These are phyloP conservation scores for Actinernus sp. DNA, from an alignment of 92 coral and sea anemone species.

Conservation along the genomic window DNA sequence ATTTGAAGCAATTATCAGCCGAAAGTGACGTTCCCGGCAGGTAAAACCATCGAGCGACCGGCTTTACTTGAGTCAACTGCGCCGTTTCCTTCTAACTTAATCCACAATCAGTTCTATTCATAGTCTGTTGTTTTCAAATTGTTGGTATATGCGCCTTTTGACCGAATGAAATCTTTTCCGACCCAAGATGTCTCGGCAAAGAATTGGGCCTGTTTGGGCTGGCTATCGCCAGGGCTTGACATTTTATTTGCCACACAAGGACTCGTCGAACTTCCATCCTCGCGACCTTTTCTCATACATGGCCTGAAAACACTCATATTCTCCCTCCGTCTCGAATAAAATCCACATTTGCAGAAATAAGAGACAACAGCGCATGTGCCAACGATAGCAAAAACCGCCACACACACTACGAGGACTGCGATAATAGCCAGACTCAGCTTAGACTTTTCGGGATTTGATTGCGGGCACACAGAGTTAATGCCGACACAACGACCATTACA, in stretches of 20 bases:
- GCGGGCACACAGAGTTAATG: constrained; percentile 22
- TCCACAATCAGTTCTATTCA: no score
- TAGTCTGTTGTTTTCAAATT: background rate
- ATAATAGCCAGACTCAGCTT: constrained; percentile 47
- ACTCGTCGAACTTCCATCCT: background rate
- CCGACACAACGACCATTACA: constrained; percentile 63
- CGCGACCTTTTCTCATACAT: background rate
- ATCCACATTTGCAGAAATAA: constrained; percentile 36
- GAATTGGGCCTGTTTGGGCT: background rate
- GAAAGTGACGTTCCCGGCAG: no score
- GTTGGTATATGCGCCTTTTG: constrained; percentile 1
- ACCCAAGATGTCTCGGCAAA: constrained; percentile 33
- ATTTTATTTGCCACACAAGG: background rate
- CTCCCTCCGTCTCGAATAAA: constrained; percentile 6
- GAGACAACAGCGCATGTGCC: constrained; percentile 44
- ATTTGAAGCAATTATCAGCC: no score
- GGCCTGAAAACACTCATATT: constrained; percentile 2
- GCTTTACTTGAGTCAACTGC: no score
- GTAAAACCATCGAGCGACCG: no score
- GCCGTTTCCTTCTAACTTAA: no score
- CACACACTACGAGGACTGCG: constrained; percentile 49
- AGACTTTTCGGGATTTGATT: background rate
- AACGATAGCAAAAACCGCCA: constrained; percentile 34
- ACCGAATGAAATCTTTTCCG: constrained; percentile 36
- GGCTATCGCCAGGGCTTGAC: background rate